Base-by-base conservation (phyloP, 2,797 vertebrate species). In the Neopelma chrysocephalum region DNA sequence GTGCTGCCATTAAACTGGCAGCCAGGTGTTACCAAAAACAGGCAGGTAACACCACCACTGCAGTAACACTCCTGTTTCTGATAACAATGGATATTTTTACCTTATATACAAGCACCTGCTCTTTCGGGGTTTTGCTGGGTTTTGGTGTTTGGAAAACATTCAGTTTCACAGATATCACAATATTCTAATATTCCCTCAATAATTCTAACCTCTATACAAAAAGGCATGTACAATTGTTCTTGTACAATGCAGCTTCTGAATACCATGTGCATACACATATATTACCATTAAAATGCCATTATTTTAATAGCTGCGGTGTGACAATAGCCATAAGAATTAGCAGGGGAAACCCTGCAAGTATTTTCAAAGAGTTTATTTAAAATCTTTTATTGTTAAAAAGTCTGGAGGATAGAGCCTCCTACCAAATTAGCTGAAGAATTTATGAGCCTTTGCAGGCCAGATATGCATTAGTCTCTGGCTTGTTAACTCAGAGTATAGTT, bases 371-470 rank as follows among this genome's bases (percentile, higher is more conserved):
- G 31, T 89, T 94, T 90, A 92, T 53, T 93, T 90, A n/a, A 96
- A 96, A 86, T 85, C 82, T 38, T 90, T 92, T 89, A 45, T 84
- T 65, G 42, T 62, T 96, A 72, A 84, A 95, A 93, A 80, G 19
- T 20, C 70, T 72, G 61, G 48, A 89, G 25, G n/a, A 54, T 42
- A 45, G 57, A 89, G 60, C 47, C 23, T 51, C 45, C 83, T 90
- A 27, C 50, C 89, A 64, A 92, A 87, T 73, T 82, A 90, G 32
- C 68, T 94, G 56, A 92, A 48, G 83, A 76, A 77, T 93, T 89
- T 89, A 87, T 78, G 93, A 93, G 56, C 20, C 71, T 97, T 92
- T 80, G 36, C 68, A 95, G 91, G 58, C 32, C 11, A n/a, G 76
- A n/a, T 45, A 89, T 62, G 34, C 53, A 48, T 94, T 84, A 89